Base-by-base conservation (phyloP, 2,113 vertebrate species). In the Diphyllodes magnificus region DNA sequence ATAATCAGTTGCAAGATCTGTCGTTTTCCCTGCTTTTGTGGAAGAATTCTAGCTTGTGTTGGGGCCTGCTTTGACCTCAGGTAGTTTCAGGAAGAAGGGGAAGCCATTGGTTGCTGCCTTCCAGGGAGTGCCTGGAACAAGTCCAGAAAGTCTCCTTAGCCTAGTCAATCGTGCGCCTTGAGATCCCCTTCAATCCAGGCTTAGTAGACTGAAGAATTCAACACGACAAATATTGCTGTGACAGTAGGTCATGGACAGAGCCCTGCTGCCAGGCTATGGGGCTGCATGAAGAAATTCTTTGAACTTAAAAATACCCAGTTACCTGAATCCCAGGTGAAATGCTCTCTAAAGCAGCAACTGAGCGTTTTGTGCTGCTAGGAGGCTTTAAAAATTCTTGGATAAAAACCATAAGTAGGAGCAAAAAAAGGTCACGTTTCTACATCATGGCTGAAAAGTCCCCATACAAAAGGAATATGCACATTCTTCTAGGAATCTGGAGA, bases 361-460 rank as follows among this genome's bases (percentile, higher is more conserved):
- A 71, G 60, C 24, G 40, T 89, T 86, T 84, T 87, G 25, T 76
- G 50, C 35, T 33, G 59, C 65, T 44, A 35, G 47, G 59, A 92
- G n/a, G 15, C 66, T 93, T 90, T 66, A 70, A 77, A 15, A 59
- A 27, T 81, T 77, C 64, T 88, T 80, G 60, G 72, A 71, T 66
- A 86, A 86, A 96, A 93, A n/a, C 2, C 1, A 0, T 51, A 88
- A 54, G 45, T 22, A 82, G 69, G 14, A 82, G 45, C 39, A 59
- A 91, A 86, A 96, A 96, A 85, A 80, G 33, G 13, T 86, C 50
- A 60, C 47, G 53, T 88, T 95, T 87, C 63, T 73, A 42, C 31
- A 45, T 68, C 9, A 17, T 13, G 35, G 33, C 47, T 91, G 47
- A 51, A 66, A 90, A 80, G 15, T 35, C 17, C 10, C 80, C 27